A percentile compares a stretch with the other conserved stretches of the same genome.
phyloP scores from a whole-genome alignment of 2,797 vertebrate species.

The Triplophysa bombifrons region DNA sequence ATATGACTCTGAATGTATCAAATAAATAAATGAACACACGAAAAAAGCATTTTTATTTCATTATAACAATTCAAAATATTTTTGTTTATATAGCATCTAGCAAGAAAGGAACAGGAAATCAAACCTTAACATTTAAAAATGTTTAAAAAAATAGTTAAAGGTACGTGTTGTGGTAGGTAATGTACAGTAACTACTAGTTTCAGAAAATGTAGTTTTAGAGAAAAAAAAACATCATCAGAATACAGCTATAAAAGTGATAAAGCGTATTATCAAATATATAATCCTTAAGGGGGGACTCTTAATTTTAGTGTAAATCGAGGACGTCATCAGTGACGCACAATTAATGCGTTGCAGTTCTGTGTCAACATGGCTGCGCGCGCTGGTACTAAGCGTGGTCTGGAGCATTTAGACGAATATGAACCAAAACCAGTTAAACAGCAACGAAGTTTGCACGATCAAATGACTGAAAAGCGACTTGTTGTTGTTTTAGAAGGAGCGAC shows the following conservation, averaged over 20 bases:
- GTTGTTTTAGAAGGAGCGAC: conserved; percentile 92
- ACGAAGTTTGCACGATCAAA: conserved; percentile 73
- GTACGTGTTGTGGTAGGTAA: too few species aligned
- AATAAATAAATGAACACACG: not conserved
- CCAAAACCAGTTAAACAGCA: conserved; percentile 74
- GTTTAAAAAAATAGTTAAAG: too few species aligned
- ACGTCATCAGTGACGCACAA: conserved; percentile 45
- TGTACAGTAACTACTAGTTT: too few species aligned
- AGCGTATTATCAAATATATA: too few species aligned
- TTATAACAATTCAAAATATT: not conserved
- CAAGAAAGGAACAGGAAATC: too few species aligned
- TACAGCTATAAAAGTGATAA: too few species aligned
- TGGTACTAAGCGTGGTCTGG: conserved; percentile 76
- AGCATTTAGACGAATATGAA: conserved; percentile 83
- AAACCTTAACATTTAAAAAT: too few species aligned
- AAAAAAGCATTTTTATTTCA: not conserved
- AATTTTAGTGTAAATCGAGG: not conserved
- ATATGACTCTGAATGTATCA: not conserved
- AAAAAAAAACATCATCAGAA: too few species aligned
- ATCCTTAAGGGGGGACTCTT: too few species aligned
- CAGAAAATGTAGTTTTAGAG: too few species aligned
- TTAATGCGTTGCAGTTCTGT: conserved; percentile 6
- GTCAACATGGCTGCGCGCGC: conserved; percentile 68
- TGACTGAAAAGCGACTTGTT: conserved; percentile 82
- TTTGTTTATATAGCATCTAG: too few species aligned